These are phyloP conservation scores for Lagopus leucura DNA, from an alignment of 2,113 vertebrate genomes.

Conservation along the genomic window DNA sequence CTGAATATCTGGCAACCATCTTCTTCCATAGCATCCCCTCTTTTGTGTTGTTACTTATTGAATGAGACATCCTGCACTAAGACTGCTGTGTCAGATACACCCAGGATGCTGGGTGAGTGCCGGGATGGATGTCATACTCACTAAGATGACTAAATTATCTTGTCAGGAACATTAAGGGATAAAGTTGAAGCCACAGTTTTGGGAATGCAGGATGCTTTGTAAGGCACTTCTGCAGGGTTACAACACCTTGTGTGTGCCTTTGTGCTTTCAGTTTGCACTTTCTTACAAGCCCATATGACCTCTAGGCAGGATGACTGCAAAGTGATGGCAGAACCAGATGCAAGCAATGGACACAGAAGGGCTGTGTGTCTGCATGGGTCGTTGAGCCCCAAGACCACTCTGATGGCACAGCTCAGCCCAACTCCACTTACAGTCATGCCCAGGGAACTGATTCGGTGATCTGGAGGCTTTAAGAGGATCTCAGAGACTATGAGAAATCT, in stretches of 20 bases:
- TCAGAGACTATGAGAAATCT: not conserved
- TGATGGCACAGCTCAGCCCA: not conserved
- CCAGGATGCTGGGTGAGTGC: not conserved
- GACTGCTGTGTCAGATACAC: not conserved
- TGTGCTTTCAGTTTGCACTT: not conserved
- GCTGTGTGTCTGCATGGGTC: not conserved
- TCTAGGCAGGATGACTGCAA: not conserved
- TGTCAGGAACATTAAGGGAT: not conserved
- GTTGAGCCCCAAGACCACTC: not conserved
- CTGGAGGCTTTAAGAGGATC: not conserved
- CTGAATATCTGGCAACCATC: not conserved
- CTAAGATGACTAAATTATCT: not conserved
- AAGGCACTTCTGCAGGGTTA: not conserved
- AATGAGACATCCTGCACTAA: not conserved
- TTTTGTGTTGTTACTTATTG: not conserved
- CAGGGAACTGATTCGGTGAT: not conserved
- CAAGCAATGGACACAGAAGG: not conserved
- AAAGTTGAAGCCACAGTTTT: not conserved
- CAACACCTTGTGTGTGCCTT: not conserved
- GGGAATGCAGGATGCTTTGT: not conserved
- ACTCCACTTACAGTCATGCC: not conserved
- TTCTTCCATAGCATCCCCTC: not conserved
- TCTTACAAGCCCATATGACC: not conserved
- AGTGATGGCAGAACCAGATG: not conserved
- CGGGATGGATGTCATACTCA: not conserved